phyloP scores from a whole-genome alignment of 30 jellyfish, hydroid and myxozoan species.

The Aurelia sp. region DNA sequence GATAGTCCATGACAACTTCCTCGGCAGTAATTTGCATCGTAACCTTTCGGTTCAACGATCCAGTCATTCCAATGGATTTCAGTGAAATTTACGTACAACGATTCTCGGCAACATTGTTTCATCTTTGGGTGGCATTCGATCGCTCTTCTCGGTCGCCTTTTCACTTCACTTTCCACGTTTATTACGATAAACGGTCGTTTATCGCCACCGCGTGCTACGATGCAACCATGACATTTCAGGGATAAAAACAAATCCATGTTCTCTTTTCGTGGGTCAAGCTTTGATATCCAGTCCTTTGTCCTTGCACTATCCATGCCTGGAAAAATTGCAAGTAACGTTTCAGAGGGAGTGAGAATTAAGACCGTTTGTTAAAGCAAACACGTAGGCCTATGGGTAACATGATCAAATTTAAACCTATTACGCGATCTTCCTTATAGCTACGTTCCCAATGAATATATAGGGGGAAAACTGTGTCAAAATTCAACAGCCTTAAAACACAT shows the following conservation, averaged over 20 bases:
- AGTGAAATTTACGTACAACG: conserved; percentile 68
- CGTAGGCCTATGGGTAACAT: too few species aligned
- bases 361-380: too few species aligned
- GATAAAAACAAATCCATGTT: conserved; percentile 57
- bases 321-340: neutral
- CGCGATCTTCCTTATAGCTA: too few species aligned
- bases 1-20: conserved; percentile 72
- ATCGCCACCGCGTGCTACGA: conserved; percentile 64
- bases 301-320: conserved; percentile 67
- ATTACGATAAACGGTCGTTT: conserved; percentile 74
- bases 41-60: conserved; percentile 76
- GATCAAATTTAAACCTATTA: too few species aligned
- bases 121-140: conserved; percentile 58
- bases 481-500: too few species aligned
- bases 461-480: too few species aligned
- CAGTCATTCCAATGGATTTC: conserved; percentile 87
- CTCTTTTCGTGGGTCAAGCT: conserved; percentile 49
- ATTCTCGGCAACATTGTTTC: conserved; percentile 78
- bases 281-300: conserved; percentile 60
- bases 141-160: conserved; percentile 44
- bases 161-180: conserved; percentile 46
- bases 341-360: too few species aligned
- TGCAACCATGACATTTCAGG: conserved; percentile 64
- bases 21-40: conserved; percentile 77
- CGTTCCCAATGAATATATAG: too few species aligned